Conservation (phyloP, 2,113 vertebrate genomes). For the Hymenochirus boettgeri region DNA sequence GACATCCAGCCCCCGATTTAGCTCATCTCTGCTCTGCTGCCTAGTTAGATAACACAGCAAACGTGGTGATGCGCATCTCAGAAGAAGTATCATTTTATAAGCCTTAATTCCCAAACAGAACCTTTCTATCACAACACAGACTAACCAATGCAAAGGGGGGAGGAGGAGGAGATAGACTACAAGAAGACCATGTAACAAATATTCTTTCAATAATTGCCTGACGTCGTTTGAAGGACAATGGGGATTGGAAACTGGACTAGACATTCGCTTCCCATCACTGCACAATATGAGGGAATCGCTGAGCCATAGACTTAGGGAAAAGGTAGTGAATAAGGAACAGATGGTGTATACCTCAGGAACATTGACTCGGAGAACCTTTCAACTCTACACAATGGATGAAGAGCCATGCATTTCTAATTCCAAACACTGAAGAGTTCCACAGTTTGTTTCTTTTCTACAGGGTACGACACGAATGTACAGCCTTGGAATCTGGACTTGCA, state of each 20-base stretch:
- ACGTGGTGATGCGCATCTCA: neutral
- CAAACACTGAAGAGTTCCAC: no score
- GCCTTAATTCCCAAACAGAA: no score
- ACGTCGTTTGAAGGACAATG: neutral
- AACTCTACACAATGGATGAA: slow-evolving; percentile 10
- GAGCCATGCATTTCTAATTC: slow-evolving; percentile 6
- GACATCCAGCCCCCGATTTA: slow-evolving; percentile 34
- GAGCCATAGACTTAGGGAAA: neutral
- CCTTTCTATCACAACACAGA: no score
- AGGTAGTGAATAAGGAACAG: neutral
- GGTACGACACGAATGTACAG: no score
- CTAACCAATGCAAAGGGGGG: no score
- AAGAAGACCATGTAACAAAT: no score
- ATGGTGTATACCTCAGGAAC: slow-evolving; percentile 4
- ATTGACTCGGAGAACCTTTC: slow-evolving; percentile 38
- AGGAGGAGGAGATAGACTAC: no score
- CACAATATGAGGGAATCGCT: neutral
- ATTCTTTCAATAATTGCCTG: no score
- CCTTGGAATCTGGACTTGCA: no score
- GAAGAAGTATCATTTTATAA: no score
- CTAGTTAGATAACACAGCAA: neutral
- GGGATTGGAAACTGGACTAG: no score
- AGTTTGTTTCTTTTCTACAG: no score
- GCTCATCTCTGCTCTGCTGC: neutral
- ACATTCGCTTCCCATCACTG: neutral